Evolutionary conservation across 2,888 invertebrate genomes (phyloP), one percentile per base, ranked within the genome.

Genomic region (Ichneumoninae sp.): DNA sequence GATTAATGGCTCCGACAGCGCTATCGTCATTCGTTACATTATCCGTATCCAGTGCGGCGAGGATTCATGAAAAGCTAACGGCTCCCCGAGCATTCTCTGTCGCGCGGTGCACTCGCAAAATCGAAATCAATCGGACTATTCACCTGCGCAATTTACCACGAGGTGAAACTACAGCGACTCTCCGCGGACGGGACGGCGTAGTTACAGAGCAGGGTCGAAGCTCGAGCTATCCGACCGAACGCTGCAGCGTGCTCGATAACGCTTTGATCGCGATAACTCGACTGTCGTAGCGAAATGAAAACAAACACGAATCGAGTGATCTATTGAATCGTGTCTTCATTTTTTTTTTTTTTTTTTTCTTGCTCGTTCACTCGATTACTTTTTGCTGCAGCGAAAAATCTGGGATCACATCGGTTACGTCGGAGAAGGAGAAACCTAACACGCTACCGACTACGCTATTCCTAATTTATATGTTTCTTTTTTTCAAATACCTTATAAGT

Each of bases 21-120:
- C 82, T 86, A 83, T 88, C 88, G 88, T 89, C 87, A 81, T 88
- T 89, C 89, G 88, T 89, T 88, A 87, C 83, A 87, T 88, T 88
- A 88, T 84, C 83, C 85, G 60, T 40, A 40, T 26, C 1, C 26
- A 22, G 57, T 19, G 50, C 71, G 68, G 54, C 60, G 66, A 26
- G 40, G 19, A 54, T 68, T 73, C 52, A 40, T 68, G 47, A 69
- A 73, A 83, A 54, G 60, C 40, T 30, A 36, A 65, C 52, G 65
- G 40, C 30, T 66, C 36, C 8, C 47, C 50, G 76, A 76, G 57
- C 57, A 78, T 63, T 26, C 3, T 44, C 66, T 5, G 65, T 52
- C 74, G 30, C 60, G 40, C 63, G 19, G 30, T 50, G 57, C 57
- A 66, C 57, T 77, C 54, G 54, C 22, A 70, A 71, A 77, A 66